Evolutionary conservation across 2,113 vertebrate genomes (phyloP).

Genomic region (Bucco capensis): DNA sequence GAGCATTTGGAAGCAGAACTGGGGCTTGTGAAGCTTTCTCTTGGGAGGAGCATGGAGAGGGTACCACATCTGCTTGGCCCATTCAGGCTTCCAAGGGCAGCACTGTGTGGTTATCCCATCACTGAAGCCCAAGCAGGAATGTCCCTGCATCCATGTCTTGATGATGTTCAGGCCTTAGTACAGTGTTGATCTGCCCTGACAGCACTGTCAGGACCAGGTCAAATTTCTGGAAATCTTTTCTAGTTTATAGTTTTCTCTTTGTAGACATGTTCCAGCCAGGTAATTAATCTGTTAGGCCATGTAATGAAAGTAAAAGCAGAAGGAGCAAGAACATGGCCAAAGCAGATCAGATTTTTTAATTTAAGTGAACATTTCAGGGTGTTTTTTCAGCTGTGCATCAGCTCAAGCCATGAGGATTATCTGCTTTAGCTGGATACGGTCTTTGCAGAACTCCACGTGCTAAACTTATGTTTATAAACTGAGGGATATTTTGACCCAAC

Average conservation of each 20-base stretch:
- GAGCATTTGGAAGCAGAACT: not conserved
- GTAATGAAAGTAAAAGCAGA: not conserved
- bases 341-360: not conserved
- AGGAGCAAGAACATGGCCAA: not conserved
- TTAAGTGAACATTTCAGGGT: not conserved
- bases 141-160: no score
- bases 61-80: not conserved
- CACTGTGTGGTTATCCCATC: rapidly evolving
- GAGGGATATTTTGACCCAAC: not conserved
- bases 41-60: not conserved
- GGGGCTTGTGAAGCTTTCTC: not conserved
- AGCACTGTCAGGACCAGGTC: not conserved
- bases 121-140: no score
- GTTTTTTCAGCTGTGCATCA: not conserved
- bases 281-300: not conserved
- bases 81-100: not conserved
- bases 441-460: not conserved
- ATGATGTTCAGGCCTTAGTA: no score
- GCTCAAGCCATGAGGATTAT: not conserved
- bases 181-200: not conserved
- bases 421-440: not conserved
- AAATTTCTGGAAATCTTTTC: not conserved
- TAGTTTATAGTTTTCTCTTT: not conserved
- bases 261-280: not conserved
- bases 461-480: not conserved